Base-by-base conservation (phyloP, 2,113 vertebrate genomes). In the Brachionichthys hirsutus region DNA sequence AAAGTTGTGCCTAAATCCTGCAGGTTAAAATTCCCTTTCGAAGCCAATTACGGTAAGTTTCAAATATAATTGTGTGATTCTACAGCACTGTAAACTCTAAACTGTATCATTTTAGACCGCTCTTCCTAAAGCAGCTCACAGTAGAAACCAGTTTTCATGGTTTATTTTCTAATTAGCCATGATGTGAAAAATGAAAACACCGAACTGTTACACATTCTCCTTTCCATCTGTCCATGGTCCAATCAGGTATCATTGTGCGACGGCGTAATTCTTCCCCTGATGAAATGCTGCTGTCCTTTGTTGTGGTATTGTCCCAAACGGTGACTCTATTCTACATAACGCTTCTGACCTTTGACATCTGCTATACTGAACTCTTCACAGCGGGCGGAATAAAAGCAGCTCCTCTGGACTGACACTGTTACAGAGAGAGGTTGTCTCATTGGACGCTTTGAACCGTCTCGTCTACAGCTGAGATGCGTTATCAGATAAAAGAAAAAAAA, bases 401-500 rank as follows among this genome's bases (percentile, higher is more conserved):
- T 54, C 11, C 5, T 41, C 10, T 0, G 16, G n/a, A 44, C 0
- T n/a, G 51, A 54, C 14, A 13, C 10, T 11, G 4, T 46, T 17
- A 9, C 16, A 17, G 43, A n/a, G 56, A 45, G 44, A 6, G 62
- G n/a, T n/a, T 47, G 51, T 45, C 57, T 61, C 59, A 19, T 17
- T 13, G 38, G 38, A n/a, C 36, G 22, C 38, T 56, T 19, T 49
- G 44, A 67, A 53, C 57, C 12, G 38, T 70, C 45, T 66, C 64
- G 38, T 66, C 52, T n/a, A 43, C 65, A 47, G 61, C 49, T 72
- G 53, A 78, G 80, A 82, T 67, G 51, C 8, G 73, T 57, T 22
- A 79, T 81, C 73, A 70, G 82, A 85, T 82, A 34, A 62, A 67
- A 64, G 45, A 51, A 70, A 81, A 85, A 80, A 34, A 62, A 67